Conservation (phyloP, 2,888 invertebrate genomes). For the Melinopterus prodromus region DNA sequence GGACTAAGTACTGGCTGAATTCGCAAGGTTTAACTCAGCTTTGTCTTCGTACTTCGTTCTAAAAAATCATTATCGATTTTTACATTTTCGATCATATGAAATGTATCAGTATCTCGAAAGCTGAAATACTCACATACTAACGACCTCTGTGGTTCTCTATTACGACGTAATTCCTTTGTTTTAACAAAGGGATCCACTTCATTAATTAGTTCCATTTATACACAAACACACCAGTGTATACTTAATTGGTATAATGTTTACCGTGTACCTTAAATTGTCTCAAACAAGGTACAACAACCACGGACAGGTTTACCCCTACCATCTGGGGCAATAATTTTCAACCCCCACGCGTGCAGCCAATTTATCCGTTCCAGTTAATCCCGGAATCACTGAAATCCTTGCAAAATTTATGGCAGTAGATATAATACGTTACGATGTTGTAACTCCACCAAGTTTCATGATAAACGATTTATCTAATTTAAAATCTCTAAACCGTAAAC, state of each 20-base stretch:
- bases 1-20: no score
- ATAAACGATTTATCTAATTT: neutral
- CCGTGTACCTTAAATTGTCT: neutral
- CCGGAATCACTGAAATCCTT: neutral
- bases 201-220: neutral
- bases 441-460: neutral
- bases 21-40: no score
- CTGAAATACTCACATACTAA: neutral
- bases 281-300: neutral
- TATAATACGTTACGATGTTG: neutral
- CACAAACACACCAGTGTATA: neutral
- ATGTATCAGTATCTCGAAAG: neutral
- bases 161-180: neutral
- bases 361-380: neutral
- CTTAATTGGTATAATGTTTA: neutral
- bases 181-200: neutral
- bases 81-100: neutral
- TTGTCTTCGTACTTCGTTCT: no score
- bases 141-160: no score
- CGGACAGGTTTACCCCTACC: neutral
- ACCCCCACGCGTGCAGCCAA: neutral
- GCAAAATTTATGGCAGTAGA: neutral
- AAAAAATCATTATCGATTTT: no score
- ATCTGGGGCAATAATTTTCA: neutral
- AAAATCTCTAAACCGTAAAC: no score